Evolutionary conservation across 2,888 invertebrate genomes (phyloP).

Genomic region (Eupithecia pulchellata): DNA sequence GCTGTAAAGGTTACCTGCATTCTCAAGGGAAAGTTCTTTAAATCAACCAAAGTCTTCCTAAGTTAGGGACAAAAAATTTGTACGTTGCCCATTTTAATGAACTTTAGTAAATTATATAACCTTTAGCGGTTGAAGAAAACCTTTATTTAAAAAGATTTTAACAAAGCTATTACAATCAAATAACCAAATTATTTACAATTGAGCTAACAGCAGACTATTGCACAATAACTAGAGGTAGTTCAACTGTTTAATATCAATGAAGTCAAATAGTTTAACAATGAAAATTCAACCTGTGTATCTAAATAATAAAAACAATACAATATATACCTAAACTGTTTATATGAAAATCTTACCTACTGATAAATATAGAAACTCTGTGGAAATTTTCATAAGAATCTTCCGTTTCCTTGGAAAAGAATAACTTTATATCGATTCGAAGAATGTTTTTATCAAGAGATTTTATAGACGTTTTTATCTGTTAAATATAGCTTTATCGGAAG

Average conservation of each 20-base stretch:
- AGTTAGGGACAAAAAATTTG: neutral
- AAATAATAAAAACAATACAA: neutral
- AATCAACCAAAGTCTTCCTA: neutral
- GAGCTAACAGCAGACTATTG: too few species aligned
- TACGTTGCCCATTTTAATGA: neutral
- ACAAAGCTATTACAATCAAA: too few species aligned
- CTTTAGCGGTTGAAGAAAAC: too few species aligned
- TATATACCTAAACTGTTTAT: neutral
- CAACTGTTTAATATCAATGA: too few species aligned
- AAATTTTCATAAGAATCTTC: neutral
- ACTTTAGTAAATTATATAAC: neutral
- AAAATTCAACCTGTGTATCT: neutral
- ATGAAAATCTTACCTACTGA: neutral
- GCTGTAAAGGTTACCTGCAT: conserved; percentile 22
- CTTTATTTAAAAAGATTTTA: too few species aligned
- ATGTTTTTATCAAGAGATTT: neutral
- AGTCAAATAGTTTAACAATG: too few species aligned
- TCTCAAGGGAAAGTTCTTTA: conserved; percentile 12
- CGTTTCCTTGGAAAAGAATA: neutral
- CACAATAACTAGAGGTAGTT: too few species aligned
- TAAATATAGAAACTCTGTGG: neutral
- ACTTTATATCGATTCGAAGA: neutral
- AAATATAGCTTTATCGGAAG: neutral
- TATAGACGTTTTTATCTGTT: neutral
- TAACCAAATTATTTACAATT: too few species aligned